phyloP scores from a whole-genome alignment of 2,797 vertebrate species.

The Salmo trutta region DNA sequence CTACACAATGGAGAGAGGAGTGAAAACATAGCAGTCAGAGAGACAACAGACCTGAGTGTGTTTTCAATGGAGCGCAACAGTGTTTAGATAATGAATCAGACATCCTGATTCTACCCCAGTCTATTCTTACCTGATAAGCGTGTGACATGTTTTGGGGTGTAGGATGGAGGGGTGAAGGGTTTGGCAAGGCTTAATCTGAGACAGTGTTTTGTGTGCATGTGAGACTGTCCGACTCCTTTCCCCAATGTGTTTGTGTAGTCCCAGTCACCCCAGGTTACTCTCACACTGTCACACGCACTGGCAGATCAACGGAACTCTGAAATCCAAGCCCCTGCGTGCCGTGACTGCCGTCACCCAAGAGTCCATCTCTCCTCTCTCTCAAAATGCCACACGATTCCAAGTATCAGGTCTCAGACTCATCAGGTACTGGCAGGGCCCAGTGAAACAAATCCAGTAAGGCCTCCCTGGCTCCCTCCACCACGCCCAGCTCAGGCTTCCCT shows the following conservation, averaged over 20 bases:
- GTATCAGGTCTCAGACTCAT: slow-evolving; percentile 1
- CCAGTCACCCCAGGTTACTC: slow-evolving; percentile 8
- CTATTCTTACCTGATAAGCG: slow-evolving; percentile 50
- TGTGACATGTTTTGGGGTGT: slow-evolving; percentile 34
- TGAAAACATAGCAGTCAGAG: slow-evolving; percentile 19
- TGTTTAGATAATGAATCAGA: slow-evolving; percentile 51
- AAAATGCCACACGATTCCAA: slow-evolving; percentile 6
- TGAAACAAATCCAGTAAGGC: slow-evolving; percentile 17
- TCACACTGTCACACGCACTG: slow-evolving; percentile 4
- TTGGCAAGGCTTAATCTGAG: slow-evolving; percentile 27
- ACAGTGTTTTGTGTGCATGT: slow-evolving; percentile 1
- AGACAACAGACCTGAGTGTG: slow-evolving; percentile 23
- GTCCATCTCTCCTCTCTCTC: slow-evolving; percentile 16
- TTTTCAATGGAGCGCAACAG: slow-evolving; percentile 33
- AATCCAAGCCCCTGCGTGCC: slow-evolving; percentile 27
- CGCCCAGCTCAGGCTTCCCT: neutral
- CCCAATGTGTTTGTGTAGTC: neutral
- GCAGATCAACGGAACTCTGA: slow-evolving; percentile 19
- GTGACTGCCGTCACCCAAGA: slow-evolving; percentile 36
- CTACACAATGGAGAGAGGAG: neutral
- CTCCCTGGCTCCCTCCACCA: neutral
- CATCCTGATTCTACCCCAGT: slow-evolving; percentile 37
- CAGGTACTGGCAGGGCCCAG: slow-evolving; percentile 3
- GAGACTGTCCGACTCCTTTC: neutral
- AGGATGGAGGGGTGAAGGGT: slow-evolving; percentile 43